Evolutionary conservation across 2,888 invertebrate genomes (phyloP), one percentile per base, ranked within the genome.

Genomic region (Lepidocyrtoides sp.): DNA sequence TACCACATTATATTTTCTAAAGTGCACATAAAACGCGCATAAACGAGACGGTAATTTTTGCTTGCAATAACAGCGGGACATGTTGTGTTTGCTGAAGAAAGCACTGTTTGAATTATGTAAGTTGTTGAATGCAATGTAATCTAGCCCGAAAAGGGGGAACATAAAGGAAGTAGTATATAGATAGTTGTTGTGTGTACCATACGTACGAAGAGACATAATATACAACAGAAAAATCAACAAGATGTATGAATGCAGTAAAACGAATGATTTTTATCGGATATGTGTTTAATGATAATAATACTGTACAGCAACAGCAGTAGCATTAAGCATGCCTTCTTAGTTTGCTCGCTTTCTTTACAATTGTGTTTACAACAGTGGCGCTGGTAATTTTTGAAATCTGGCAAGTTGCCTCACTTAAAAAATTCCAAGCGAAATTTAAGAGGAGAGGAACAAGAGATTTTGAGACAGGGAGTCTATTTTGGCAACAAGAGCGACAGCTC

Each of bases 401-500:
- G 93, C 93, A 93, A 87, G 32, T 63, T 93, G 93, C 93, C 93
- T 91, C 57, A 69, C 81, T 89, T 79, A 93, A 87, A 91, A 91
- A 93, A 93, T 93, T 93, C 92, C 93, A 93, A 92, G 89, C 85
- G 92, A 92, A 92, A 48, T 79, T 87, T 66, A 48, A 89, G 82
- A 89, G 69, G 48, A 86, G 81, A 82, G 63, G 82, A 91, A 88
- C 85, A 91, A 91, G 86, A 77, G 91, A 91, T 91, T 92, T 91
- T 91, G 89, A 93, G 92, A 91, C 91, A 89, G 79, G 84, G 87
- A 92, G 93, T 94, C 94, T 94, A 94, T 94, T 94, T 94, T 94
- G 92, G 94, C 94, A 94, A 92, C 94, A 92, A 93, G 93, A 93
- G 92, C 92, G 89, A 92, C 93, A 93, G 93, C 91, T 93, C 89